Conservation (phyloP, 1,140 invertebrate genomes). For the Ericerus pela region DNA sequence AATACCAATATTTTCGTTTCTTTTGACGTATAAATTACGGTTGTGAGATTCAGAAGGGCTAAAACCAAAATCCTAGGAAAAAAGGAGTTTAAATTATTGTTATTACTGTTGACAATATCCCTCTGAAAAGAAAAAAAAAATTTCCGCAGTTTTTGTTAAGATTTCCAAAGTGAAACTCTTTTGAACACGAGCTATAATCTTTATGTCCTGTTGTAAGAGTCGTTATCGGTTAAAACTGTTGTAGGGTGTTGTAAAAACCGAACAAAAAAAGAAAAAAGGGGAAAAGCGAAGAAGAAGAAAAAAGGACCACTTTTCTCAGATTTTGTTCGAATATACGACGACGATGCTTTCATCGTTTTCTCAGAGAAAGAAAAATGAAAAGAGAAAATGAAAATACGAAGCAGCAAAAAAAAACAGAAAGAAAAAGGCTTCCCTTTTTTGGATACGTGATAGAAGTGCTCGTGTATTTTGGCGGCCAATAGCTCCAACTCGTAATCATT, state of each 20-base stretch:
- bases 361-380: no score
- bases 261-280: neutral
- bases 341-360: neutral
- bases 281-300: constrained; percentile 1
- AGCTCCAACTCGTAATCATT: constrained; percentile 3
- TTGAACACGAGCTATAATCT: neutral
- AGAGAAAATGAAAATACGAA: no score
- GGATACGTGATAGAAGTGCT: constrained; percentile 5
- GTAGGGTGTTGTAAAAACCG: neutral
- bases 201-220: constrained; percentile 3
- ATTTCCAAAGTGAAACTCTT: no score
- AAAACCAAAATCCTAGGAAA: no score
- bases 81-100: no score
- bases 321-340: neutral
- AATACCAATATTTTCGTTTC: no score
- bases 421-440: constrained; percentile 3
- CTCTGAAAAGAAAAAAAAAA: no score
- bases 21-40: no score
- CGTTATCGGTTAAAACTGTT: neutral
- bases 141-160: no score
- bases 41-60: no score
- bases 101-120: no score
- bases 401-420: no score
- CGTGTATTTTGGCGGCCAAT: constrained; percentile 9
- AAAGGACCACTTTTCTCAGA: constrained; percentile 5